A percentile compares a stretch with the other conserved stretches of the same genome.
Evolutionary conservation across 2,888 invertebrate genomes (phyloP).

Genomic region (Rugalucina vietnamica): DNA sequence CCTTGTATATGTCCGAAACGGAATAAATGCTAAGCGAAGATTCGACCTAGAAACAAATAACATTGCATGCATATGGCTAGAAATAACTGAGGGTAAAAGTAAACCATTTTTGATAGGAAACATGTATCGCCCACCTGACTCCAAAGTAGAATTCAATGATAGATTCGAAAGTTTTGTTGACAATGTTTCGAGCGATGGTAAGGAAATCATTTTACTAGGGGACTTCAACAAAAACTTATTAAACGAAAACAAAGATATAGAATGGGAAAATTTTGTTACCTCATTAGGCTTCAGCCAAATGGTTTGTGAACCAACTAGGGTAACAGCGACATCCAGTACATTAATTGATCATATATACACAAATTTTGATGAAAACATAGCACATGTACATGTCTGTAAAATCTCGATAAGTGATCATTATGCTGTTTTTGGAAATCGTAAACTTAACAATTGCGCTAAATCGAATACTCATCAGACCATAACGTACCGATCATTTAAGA

Average conservation of each 20-base stretch:
- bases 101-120: neutral
- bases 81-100: neutral
- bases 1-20: neutral
- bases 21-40: neutral
- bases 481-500: neutral
- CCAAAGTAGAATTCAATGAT: neutral
- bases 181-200: too few species aligned
- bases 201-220: neutral
- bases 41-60: neutral
- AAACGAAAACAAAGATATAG: neutral
- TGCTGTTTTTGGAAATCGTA: neutral
- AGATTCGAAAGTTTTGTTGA: neutral
- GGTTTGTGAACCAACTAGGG: neutral
- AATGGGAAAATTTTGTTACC: neutral
- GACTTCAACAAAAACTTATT: neutral
- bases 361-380: neutral
- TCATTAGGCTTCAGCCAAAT: neutral
- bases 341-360: neutral
- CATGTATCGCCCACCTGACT: neutral
- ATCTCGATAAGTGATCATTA: neutral
- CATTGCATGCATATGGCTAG: neutral
- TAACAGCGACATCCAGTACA: neutral
- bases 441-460: neutral
- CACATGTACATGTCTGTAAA: neutral
- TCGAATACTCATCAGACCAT: neutral